Percentiles rank a stretch among this genome's conserved stretches.
Conservation (phyloP, 2,888 invertebrate genomes). For the Glaucopsyche alexis region DNA sequence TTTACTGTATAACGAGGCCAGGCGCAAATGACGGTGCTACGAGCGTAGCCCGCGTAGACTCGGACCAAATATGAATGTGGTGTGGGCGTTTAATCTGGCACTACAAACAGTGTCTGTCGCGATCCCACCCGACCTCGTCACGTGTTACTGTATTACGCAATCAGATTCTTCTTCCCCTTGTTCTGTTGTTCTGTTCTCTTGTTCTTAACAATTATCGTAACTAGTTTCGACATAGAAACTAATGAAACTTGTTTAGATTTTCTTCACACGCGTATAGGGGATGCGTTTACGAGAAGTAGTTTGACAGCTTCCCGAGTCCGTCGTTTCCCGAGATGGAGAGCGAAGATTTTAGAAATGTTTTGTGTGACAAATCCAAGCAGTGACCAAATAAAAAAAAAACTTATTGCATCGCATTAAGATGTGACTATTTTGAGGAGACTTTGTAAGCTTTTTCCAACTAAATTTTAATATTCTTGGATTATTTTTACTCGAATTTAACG, state of each 20-base stretch:
- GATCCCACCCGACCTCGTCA: not conserved
- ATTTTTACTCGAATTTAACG: too few species aligned
- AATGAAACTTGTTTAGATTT: not conserved
- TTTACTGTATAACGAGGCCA: constrained; percentile 34
- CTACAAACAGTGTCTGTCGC: not conserved
- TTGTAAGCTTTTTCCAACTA: too few species aligned
- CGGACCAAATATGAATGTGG: not conserved
- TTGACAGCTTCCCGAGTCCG: too few species aligned
- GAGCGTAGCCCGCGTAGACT: not conserved
- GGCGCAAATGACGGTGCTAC: constrained; percentile 12
- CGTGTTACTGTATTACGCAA: not conserved
- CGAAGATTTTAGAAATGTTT: too few species aligned
- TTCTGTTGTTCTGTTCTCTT: too few species aligned
- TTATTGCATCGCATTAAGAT: too few species aligned
- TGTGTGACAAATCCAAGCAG: too few species aligned
- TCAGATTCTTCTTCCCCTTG: not conserved
- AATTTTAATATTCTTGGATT: too few species aligned
- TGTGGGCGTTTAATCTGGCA: not conserved
- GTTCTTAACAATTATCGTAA: not conserved
- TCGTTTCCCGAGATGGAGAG: too few species aligned
- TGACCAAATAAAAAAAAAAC: too few species aligned
- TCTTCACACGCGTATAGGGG: not conserved
- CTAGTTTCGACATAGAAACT: not conserved
- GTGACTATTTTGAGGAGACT: too few species aligned
- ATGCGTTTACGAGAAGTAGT: too few species aligned